phyloP scores from a whole-genome alignment of 2,888 invertebrate genomes.

The Calameuta pallipes region DNA sequence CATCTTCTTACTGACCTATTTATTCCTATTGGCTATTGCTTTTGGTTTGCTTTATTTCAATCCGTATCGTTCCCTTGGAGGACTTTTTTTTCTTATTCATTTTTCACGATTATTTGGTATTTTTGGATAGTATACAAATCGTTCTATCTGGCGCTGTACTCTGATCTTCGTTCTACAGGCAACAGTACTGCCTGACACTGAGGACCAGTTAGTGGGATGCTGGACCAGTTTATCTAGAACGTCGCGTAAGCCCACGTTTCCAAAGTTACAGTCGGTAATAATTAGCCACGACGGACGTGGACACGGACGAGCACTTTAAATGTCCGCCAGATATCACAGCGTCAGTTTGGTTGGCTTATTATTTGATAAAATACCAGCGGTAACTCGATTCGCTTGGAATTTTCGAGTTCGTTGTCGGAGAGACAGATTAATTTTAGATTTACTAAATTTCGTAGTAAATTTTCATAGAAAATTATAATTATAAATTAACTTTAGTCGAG shows the following conservation, averaged over 20 bases:
- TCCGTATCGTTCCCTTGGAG: neutral
- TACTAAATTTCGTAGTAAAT: neutral
- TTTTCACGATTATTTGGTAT: neutral
- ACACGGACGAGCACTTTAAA: slow-evolving; percentile 61
- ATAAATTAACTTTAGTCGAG: too few relatives aligned
- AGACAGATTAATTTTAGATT: neutral
- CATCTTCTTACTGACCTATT: neutral
- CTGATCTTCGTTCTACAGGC: neutral
- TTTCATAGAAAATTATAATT: too few relatives aligned
- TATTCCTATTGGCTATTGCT: neutral
- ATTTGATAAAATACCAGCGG: slow-evolving; percentile 46
- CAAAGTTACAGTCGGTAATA: slow-evolving; percentile 37
- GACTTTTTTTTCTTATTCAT: neutral
- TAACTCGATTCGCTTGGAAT: neutral
- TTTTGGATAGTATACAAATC: neutral
- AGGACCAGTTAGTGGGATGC: neutral
- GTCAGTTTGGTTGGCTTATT: slow-evolving; percentile 47
- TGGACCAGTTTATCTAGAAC: neutral
- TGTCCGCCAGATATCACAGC: slow-evolving; percentile 48
- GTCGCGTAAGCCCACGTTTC: neutral
- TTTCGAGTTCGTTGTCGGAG: neutral
- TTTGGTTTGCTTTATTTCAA: neutral
- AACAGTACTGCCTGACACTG: neutral
- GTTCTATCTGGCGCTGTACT: neutral
- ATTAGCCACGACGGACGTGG: slow-evolving; percentile 58